Evolutionary conservation across 2,113 vertebrate genomes (phyloP).

Genomic region (Calyptomena viridis): DNA sequence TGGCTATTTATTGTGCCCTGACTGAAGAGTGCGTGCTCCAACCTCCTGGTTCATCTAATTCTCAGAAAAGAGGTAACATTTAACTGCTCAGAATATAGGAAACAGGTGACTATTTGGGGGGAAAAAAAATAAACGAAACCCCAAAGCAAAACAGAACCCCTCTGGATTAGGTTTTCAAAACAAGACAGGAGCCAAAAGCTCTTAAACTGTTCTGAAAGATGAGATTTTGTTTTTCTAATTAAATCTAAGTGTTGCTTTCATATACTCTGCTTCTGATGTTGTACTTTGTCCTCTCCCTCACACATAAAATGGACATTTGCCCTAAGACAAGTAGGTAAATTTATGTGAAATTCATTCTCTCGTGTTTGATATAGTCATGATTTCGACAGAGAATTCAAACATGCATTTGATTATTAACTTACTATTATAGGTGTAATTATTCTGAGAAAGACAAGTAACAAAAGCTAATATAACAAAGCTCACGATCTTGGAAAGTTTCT

Average conservation of each 20-base stretch:
- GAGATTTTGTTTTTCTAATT: neutral
- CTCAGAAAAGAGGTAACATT: neutral
- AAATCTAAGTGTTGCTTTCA: neutral
- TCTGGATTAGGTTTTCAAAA: neutral
- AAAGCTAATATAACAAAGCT: neutral
- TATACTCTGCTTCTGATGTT: neutral
- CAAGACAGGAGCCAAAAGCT: neutral
- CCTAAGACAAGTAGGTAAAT: neutral
- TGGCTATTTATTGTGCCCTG: neutral
- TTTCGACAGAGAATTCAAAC: neutral
- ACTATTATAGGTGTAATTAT: neutral
- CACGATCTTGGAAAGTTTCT: neutral
- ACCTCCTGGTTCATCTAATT: neutral
- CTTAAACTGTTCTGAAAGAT: neutral
- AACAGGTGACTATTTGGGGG: neutral
- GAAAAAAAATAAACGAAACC: neutral
- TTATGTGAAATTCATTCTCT: neutral
- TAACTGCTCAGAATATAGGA: neutral
- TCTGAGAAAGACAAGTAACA: neutral
- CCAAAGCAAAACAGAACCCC: neutral
- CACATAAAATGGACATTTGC: neutral
- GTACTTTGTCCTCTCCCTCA: neutral
- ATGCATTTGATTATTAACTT: neutral
- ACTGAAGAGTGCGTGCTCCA: neutral
- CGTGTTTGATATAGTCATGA: neutral